Percentiles rank a stretch among this genome's conserved stretches.
phyloP scores from a whole-genome alignment of 92 coral and sea anemone species.

The Epizoanthus fatuus region DNA sequence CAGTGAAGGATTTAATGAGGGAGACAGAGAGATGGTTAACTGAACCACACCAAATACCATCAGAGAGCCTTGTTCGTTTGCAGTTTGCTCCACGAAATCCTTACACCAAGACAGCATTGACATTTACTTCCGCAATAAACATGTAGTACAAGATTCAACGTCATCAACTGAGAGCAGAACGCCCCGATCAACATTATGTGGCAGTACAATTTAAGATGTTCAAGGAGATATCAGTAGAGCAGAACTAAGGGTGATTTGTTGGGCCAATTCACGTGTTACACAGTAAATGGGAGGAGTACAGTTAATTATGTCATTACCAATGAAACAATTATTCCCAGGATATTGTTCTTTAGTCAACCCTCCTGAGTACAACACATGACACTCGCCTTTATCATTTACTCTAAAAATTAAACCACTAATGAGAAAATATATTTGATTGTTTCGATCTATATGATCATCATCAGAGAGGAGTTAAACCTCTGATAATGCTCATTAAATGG shows the following conservation, averaged over 20 bases:
- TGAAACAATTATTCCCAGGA: neutral
- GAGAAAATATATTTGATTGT: too few relatives aligned
- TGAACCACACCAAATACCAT: conserved; percentile 52
- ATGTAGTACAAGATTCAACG: conserved; percentile 42
- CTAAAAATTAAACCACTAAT: neutral
- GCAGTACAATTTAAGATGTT: conserved; percentile 43
- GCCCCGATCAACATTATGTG: conserved; percentile 53
- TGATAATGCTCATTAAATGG: too few relatives aligned
- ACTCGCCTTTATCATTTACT: neutral
- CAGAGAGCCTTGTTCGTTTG: conserved; percentile 44
- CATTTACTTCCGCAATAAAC: conserved; percentile 26
- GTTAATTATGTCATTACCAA: neutral
- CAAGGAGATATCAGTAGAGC: neutral
- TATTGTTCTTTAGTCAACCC: neutral
- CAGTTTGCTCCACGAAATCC: conserved; percentile 67
- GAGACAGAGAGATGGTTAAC: conserved; percentile 28
- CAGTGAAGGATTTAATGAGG: conserved; percentile 25
- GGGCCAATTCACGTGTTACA: neutral
- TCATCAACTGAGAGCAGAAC: conserved; percentile 39
- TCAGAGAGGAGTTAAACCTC: neutral
- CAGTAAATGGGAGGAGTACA: neutral
- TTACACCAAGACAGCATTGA: conserved; percentile 38
- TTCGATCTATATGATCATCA: too few relatives aligned
- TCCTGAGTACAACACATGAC: neutral
- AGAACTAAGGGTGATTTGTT: neutral